Percentiles rank a stretch among this genome's conserved stretches.
phyloP scores from a whole-genome alignment of 2,888 invertebrate genomes.

The Microdon myrmicae region DNA sequence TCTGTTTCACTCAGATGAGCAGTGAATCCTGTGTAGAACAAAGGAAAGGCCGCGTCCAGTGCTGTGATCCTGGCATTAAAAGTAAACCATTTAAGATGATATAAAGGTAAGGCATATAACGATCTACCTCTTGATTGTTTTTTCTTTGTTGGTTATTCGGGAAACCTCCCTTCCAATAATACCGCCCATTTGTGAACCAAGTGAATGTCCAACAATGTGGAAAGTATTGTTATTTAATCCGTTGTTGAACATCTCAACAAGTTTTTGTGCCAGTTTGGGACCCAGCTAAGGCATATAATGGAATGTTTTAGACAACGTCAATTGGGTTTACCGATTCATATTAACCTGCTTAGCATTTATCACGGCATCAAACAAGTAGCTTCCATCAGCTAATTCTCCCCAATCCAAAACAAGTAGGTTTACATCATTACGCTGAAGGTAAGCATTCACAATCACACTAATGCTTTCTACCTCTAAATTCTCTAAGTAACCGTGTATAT shows the following conservation, averaged over 20 bases:
- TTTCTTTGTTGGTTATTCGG: constrained; percentile 53
- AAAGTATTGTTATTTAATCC: constrained; percentile 61
- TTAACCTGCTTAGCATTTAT: constrained; percentile 61
- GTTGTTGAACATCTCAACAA: constrained; percentile 60
- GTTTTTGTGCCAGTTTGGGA: constrained; percentile 59
- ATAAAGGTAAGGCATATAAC: background rate
- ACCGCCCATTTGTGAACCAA: constrained; percentile 65
- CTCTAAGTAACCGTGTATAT: constrained; percentile 73
- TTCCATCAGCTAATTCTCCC: constrained; percentile 65
- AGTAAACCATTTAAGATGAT: background rate
- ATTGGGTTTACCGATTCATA: background rate
- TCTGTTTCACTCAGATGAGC: constrained; percentile 68
- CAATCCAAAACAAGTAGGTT: constrained; percentile 64
- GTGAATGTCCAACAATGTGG: constrained; percentile 65
- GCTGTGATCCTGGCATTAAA: constrained; percentile 68
- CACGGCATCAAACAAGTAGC: constrained; percentile 64
- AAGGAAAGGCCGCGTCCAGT: constrained; percentile 73
- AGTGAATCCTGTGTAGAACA: constrained; percentile 67
- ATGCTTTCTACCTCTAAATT: constrained; percentile 71
- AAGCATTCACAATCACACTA: constrained; percentile 66
- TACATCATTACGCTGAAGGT: constrained; percentile 60
- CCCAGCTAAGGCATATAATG: constrained; percentile 54
- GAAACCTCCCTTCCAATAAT: constrained; percentile 61
- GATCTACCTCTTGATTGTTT: constrained; percentile 53
- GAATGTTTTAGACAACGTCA: background rate